phyloP scores from a whole-genome alignment of 2,888 invertebrate species.

The Plagodis pulveraria region DNA sequence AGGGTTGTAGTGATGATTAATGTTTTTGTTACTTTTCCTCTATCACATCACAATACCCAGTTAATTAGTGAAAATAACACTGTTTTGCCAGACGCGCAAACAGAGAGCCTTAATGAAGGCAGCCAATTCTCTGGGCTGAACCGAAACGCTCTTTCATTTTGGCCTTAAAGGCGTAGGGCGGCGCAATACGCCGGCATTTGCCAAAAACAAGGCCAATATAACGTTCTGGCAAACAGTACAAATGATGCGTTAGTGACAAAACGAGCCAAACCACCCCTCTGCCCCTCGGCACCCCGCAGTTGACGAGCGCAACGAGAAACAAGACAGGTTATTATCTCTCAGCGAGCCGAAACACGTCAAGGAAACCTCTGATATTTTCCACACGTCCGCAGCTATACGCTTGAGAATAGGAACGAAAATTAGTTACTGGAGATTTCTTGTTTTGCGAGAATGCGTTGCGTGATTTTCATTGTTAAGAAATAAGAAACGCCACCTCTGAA shows the following conservation, averaged over 20 bases:
- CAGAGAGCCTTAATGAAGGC: conserved; percentile 80
- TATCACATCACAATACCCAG: conserved; percentile 73
- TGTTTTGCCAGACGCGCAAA: conserved; percentile 80
- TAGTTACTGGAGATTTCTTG: conserved; percentile 82
- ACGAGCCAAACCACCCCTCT: conserved; percentile 63
- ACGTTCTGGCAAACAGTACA: conserved; percentile 80
- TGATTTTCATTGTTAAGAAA: conserved; percentile 82
- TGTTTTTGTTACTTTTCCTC: conserved; percentile 68
- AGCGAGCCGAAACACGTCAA: conserved; percentile 73
- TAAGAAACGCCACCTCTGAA: conserved; percentile 79
- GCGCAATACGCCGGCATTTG: conserved; percentile 71
- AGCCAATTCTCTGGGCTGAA: conserved; percentile 71
- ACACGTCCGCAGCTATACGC: conserved; percentile 82
- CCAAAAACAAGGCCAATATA: conserved; percentile 83
- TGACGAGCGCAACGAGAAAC: conserved; percentile 75
- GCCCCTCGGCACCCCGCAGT: conserved; percentile 44
- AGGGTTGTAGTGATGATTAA: conserved; percentile 55
- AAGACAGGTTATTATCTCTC: conserved; percentile 83
- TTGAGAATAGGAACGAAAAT: conserved; percentile 81
- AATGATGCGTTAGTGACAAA: conserved; percentile 81
- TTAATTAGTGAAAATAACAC: conserved; percentile 81
- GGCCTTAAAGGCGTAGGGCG: conserved; percentile 68
- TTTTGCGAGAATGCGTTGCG: conserved; percentile 75
- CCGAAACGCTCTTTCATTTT: conserved; percentile 76
- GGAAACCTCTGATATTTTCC: conserved; percentile 78